phyloP scores from a whole-genome alignment of 2,888 invertebrate species.

The Lepidochitona cinerea region DNA sequence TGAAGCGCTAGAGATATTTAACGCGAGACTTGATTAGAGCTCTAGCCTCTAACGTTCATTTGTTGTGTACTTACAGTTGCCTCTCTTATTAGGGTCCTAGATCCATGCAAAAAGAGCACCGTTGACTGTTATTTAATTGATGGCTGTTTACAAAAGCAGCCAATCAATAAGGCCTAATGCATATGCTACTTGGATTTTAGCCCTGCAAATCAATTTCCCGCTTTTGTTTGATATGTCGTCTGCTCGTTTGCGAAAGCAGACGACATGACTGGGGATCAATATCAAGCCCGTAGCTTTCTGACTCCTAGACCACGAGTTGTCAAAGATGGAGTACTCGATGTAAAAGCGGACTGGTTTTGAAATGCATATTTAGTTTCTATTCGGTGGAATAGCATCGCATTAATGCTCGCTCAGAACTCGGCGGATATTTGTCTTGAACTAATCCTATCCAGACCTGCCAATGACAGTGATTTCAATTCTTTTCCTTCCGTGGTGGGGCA shows the following conservation, averaged over 20 bases:
- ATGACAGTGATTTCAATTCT: constrained; percentile 4
- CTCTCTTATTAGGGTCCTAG: not conserved
- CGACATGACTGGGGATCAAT: not conserved
- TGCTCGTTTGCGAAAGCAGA: not conserved
- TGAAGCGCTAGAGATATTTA: constrained; percentile 4
- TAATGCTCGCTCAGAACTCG: constrained; percentile 7
- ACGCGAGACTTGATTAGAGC: not conserved
- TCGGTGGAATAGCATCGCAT: constrained; percentile 3
- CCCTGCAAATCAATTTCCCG: constrained; percentile 6
- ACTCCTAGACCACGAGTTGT: not conserved
- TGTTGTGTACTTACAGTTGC: constrained; percentile 2
- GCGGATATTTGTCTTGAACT: constrained; percentile 2
- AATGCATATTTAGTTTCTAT: constrained; percentile 7
- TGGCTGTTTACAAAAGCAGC: constrained; percentile 1
- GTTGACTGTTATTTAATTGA: constrained; percentile 5
- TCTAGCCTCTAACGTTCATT: constrained; percentile 6
- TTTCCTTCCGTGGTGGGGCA: constrained; percentile 6
- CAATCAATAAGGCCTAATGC: constrained; percentile 9
- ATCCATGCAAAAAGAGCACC: constrained; percentile 6
- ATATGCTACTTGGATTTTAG: constrained; percentile 4
- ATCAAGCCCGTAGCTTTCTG: constrained; percentile 1
- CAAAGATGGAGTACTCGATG: constrained; percentile 1
- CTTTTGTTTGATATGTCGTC: constrained; percentile 9
- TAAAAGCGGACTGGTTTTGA: not conserved
- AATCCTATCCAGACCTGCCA: not conserved